A percentile compares a stretch with the other conserved stretches of the same genome.
Evolutionary conservation across 2,888 invertebrate species (phyloP).

Genomic region (Dendrolimus houi): DNA sequence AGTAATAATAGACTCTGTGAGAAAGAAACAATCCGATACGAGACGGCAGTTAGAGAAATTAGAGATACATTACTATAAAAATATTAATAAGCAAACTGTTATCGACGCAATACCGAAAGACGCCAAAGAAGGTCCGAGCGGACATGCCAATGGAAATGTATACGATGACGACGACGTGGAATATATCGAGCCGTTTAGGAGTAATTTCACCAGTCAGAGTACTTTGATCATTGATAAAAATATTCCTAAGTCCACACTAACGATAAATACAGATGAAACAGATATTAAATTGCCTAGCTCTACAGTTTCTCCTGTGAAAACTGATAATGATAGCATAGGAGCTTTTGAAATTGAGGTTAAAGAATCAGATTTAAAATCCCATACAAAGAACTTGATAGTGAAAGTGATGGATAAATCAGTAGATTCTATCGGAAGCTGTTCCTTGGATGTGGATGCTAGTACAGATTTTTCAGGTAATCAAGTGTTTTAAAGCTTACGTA

Average conservation of each 20-base stretch:
- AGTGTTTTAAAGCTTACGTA: conserved; percentile 12
- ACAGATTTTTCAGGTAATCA: conserved; percentile 83
- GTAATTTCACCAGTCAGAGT: conserved; percentile 67
- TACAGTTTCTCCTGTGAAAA: conserved; percentile 52
- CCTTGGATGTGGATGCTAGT: conserved; percentile 88
- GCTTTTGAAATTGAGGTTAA: conserved; percentile 67
- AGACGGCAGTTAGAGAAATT: conserved; percentile 65
- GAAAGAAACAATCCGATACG: conserved; percentile 62
- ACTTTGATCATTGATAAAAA: conserved; percentile 65
- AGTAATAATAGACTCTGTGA: conserved; percentile 62
- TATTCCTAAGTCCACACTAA: conserved; percentile 51
- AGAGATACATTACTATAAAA: conserved; percentile 67
- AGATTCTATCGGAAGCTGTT: conserved; percentile 92
- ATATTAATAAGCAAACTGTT: conserved; percentile 53
- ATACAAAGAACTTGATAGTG: conserved; percentile 54
- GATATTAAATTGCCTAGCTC: conserved; percentile 65
- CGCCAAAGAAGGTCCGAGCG: conserved; percentile 61
- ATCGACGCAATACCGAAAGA: conserved; percentile 66
- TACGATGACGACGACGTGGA: conserved; percentile 66
- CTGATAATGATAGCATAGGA: conserved; percentile 62
- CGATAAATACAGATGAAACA: conserved; percentile 63
- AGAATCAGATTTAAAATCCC: conserved; percentile 56
- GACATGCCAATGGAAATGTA: conserved; percentile 46
- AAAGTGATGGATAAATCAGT: conserved; percentile 84
- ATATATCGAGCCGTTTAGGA: conserved; percentile 70